A percentile compares a stretch with the other conserved stretches of the same genome.
Conservation (phyloP, 2,888 invertebrate species). For the Odontocerum albicorne region DNA sequence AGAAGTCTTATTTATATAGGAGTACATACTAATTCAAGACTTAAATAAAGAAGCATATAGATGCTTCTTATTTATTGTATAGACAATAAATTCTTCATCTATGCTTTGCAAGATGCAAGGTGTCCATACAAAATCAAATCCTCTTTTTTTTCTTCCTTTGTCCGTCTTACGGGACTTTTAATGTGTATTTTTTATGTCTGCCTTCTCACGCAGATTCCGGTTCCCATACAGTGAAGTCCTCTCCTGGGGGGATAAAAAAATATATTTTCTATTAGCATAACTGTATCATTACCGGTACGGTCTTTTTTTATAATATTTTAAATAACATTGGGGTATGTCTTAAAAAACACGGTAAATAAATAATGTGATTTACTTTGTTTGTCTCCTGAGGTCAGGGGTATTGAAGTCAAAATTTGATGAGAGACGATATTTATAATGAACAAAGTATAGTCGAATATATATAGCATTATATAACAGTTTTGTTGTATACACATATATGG, state of each 20-base stretch:
- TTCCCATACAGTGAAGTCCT: slow-evolving; percentile 11
- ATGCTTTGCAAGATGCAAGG: too few relatives aligned
- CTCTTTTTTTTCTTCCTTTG: background rate
- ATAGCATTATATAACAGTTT: too few relatives aligned
- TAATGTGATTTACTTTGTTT: slow-evolving; percentile 12
- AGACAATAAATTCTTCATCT: too few relatives aligned
- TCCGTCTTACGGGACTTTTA: slow-evolving; percentile 1
- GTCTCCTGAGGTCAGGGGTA: background rate
- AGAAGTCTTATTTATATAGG: too few relatives aligned
- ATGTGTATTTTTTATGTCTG: background rate
- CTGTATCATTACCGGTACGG: slow-evolving; percentile 19
- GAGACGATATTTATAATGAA: too few relatives aligned
- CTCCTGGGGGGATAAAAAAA: slow-evolving; percentile 14
- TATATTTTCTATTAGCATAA: slow-evolving; percentile 25
- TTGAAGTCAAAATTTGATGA: background rate
- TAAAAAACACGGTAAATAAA: slow-evolving; percentile 22
- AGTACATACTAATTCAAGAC: too few relatives aligned
- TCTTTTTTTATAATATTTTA: slow-evolving; percentile 12
- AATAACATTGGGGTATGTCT: slow-evolving; percentile 14
- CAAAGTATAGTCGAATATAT: too few relatives aligned
- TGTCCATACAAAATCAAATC: background rate
- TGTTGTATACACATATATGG: too few relatives aligned
- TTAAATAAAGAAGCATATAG: too few relatives aligned
- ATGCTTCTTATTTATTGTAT: too few relatives aligned
- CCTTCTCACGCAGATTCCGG: slow-evolving; percentile 13